phyloP scores from a whole-genome alignment of 2,113 vertebrate genomes.

The Carassius gibelio region DNA sequence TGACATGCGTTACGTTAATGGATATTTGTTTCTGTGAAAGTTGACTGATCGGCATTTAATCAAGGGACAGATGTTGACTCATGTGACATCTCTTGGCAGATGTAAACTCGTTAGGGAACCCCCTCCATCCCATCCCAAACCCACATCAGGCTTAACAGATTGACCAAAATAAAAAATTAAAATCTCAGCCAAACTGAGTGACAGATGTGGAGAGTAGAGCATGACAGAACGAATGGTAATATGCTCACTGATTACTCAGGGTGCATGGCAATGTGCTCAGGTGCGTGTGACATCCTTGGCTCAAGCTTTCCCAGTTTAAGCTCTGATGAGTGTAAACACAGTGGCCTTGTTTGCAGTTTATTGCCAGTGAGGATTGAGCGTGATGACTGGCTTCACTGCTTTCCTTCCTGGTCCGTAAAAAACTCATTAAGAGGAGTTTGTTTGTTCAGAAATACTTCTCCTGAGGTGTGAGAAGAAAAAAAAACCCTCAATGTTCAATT shows the following conservation, averaged over 20 bases:
- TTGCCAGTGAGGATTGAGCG: conserved; percentile 16
- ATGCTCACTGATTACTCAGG: conserved; percentile 63
- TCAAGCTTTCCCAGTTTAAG: conserved; percentile 37
- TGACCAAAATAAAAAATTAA: conserved; percentile 80
- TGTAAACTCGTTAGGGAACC: conserved; percentile 71
- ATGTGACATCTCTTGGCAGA: conserved; percentile 74
- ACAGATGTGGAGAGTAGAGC: conserved; percentile 74
- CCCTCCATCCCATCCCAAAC: conserved; percentile 51
- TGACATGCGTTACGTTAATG: conserved; percentile 52
- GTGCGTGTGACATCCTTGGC: conserved; percentile 44
- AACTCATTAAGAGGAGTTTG: conserved; percentile 52
- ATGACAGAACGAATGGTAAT: conserved; percentile 68
- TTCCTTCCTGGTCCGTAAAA: conserved; percentile 27
- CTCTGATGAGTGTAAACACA: conserved; percentile 50
- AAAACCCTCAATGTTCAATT: conserved; percentile 40
- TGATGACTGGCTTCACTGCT: conserved; percentile 31
- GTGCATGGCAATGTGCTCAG: conserved; percentile 55
- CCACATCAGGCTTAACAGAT: conserved; percentile 79
- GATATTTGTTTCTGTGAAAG: conserved; percentile 50
- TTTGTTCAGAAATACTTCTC: conserved; percentile 46
- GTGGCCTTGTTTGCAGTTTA: conserved; percentile 44
- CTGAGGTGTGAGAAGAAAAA: conserved; percentile 31
- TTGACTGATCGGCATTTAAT: conserved; percentile 72
- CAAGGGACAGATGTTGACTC: conserved; percentile 74
- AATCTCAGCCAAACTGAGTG: conserved; percentile 69